Conservation (phyloP, 2,113 vertebrate species). For the Ploceus nigricollis region DNA sequence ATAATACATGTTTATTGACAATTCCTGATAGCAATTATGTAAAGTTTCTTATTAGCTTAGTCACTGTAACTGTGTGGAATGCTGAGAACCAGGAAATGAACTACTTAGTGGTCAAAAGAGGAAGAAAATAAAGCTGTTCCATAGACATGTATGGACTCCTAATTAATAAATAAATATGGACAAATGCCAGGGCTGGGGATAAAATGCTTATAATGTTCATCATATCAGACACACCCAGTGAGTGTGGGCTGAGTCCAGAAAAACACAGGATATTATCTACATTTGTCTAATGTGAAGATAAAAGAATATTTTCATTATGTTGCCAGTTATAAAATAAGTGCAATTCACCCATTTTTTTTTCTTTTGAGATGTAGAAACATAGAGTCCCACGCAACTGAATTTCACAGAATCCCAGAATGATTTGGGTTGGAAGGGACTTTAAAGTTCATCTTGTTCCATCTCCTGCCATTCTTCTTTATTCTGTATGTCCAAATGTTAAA, state of each 20-base stretch:
- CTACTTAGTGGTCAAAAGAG: neutral
- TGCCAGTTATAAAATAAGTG: neutral
- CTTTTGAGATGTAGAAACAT: neutral
- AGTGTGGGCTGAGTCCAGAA: neutral
- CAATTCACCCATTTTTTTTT: no score
- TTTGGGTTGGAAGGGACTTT: neutral
- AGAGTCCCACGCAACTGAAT: neutral
- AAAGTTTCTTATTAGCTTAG: neutral
- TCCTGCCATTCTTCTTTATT: neutral
- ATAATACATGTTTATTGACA: neutral
- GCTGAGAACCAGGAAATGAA: neutral
- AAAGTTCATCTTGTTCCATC: neutral
- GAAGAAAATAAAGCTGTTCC: neutral
- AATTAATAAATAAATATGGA: neutral
- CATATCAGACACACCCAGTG: neutral
- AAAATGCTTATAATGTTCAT: neutral
- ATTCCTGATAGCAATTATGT: neutral
- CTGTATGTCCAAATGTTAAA: neutral
- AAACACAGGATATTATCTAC: neutral
- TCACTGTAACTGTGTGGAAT: neutral
- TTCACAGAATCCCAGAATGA: neutral
- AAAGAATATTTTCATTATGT: neutral
- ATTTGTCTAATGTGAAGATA: neutral
- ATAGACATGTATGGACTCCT: rapidly evolving
- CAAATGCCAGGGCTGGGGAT: neutral